Evolutionary conservation across 1,140 invertebrate genomes (phyloP).

Genomic region (Dendrolimus kikuchii): DNA sequence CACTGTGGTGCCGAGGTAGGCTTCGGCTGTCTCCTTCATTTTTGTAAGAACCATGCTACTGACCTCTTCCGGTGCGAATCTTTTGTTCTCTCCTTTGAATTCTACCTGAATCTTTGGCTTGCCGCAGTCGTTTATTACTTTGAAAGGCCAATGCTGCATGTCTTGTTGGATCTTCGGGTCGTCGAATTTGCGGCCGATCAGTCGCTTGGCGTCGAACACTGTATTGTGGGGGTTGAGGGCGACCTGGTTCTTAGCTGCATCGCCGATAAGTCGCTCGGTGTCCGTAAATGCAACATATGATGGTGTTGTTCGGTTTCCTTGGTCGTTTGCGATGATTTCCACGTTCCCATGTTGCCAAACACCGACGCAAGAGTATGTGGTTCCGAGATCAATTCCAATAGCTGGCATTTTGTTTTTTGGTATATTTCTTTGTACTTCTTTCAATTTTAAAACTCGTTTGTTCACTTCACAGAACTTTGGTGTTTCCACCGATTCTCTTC

Average conservation of each 20-base stretch:
- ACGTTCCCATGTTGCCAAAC: slow-evolving; percentile 90
- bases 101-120: slow-evolving; percentile 79
- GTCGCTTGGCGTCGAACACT: slow-evolving; percentile 78
- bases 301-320: slow-evolving; percentile 93
- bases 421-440: slow-evolving; percentile 11
- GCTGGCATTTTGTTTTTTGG: slow-evolving; percentile 66
- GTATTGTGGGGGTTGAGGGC: slow-evolving; percentile 82
- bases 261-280: slow-evolving; percentile 88
- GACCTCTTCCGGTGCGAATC: slow-evolving; percentile 83
- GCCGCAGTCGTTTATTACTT: slow-evolving; percentile 74
- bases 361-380: slow-evolving; percentile 85
- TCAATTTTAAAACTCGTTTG: slow-evolving; percentile 11
- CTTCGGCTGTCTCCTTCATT: slow-evolving; percentile 78
- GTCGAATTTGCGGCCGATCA: slow-evolving; percentile 78
- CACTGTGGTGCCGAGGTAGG: slow-evolving; percentile 79
- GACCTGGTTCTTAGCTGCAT: slow-evolving; percentile 82
- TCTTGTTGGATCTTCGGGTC: slow-evolving; percentile 80
- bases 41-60: slow-evolving; percentile 76
- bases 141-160: slow-evolving; percentile 81
- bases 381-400: slow-evolving; percentile 83
- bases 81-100: slow-evolving; percentile 79
- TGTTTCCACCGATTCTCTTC: slow-evolving; percentile 21
- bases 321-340: slow-evolving; percentile 95
- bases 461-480: slow-evolving; percentile 9
- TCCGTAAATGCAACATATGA: slow-evolving; percentile 93